These are phyloP conservation scores for Rousettus madagascariensis DNA, from an alignment of 2,797 vertebrate species.

Conservation along the genomic window DNA sequence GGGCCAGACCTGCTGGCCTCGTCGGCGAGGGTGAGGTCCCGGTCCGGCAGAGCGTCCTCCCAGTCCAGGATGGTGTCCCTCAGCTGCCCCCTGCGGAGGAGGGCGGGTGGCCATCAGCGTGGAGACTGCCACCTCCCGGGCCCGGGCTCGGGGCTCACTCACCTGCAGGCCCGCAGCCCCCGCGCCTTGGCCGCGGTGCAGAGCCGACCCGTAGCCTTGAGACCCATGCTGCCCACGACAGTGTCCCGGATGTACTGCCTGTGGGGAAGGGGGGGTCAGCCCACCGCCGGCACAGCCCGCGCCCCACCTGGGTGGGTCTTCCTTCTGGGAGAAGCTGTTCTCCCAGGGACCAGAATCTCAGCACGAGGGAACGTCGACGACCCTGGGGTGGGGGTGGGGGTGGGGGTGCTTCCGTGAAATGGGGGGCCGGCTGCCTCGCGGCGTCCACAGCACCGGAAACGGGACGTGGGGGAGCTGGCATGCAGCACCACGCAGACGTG, in stretches of 20 bases:
- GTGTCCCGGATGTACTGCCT: constrained; percentile 96
- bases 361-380: background rate
- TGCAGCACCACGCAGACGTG: background rate
- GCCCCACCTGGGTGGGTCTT: background rate
- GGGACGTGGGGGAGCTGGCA: background rate
- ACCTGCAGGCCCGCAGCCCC: constrained; percentile 96
- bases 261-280: background rate
- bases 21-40: constrained; percentile 92
- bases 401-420: no score
- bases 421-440: no score
- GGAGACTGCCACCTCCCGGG: background rate
- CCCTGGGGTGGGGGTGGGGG: fast-evolving
- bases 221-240: constrained; percentile 97
- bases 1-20: constrained; percentile 93
- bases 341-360: background rate
- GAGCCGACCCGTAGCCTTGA: constrained; percentile 93
- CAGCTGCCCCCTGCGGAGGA: constrained; percentile 90
- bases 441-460: background rate
- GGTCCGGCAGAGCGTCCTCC: constrained; percentile 95
- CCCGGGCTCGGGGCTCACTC: background rate
- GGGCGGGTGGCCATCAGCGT: background rate
- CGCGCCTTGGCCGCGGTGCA: constrained; percentile 93
- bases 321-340: background rate
- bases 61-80: constrained; percentile 97
- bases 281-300: background rate